Evolutionary conservation across 2,888 invertebrate genomes (phyloP), one percentile per base, ranked within the genome.

Genomic region (Drosophila testacea): DNA sequence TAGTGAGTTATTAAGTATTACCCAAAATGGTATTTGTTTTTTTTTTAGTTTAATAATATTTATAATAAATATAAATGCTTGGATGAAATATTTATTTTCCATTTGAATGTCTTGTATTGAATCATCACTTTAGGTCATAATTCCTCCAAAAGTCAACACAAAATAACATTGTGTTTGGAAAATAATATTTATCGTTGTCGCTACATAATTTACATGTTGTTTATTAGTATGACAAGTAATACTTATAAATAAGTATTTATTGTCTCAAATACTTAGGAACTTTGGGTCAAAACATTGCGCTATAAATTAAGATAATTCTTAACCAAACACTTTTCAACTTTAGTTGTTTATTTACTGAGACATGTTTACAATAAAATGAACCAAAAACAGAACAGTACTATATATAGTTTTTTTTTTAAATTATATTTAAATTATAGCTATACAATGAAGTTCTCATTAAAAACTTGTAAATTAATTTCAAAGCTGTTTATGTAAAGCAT

Each of bases 271-370:
- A 44, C 42, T 46, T 48, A 32, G 54, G 32, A 47, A 28, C 16
- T 51, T 27, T 41, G 6, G 16, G 34, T 28, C n/a, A 16, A 57
- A 34, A 36, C 10, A 66, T 60, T 65, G 47, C 57, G 66, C 32
- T 63, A 34, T 32, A 51, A 36, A 52, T 48, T 57, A 7, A 44
- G 48, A 50, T 54, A 27, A 47, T 27, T 47, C 32, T 22, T 28
- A n/a, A 11, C 22, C 41, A 57, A 42, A 38, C 48, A 73, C 42
- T 56, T 46, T 48, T 11, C 10, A 7, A 11, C 32, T 42, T 6
- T 41, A 30, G 22, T 16, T 34, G 52, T 38, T 72, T 66, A 60
- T 65, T 71, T 72, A 13, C 11, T 60, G 60, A 51, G 51, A 42
- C 16, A 56, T 32, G 42, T 36, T 52, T 71, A 44, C 28, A 9